A percentile compares a stretch with the other conserved stretches of the same genome.
phyloP scores from a whole-genome alignment of 1,140 invertebrate species.

The Caerostris darwini region DNA sequence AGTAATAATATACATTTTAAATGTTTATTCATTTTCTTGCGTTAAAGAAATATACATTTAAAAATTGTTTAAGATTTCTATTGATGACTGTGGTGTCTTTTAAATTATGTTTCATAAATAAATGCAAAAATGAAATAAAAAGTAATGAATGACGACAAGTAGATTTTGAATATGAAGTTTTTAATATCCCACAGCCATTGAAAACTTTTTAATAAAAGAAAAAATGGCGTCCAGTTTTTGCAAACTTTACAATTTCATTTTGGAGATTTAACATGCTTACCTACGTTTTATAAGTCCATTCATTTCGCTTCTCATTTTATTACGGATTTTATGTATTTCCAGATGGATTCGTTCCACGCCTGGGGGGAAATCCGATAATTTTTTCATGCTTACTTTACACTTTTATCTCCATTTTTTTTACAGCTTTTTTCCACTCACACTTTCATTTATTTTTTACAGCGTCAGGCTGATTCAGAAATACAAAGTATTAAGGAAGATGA shows the following conservation, averaged over 20 bases:
- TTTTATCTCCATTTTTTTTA: not conserved
- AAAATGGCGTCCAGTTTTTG: not conserved
- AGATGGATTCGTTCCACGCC: not conserved
- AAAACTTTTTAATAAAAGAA: not conserved
- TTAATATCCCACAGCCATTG: no score
- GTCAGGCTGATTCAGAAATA: not conserved
- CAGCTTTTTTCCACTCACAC: not conserved
- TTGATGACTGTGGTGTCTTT: no score
- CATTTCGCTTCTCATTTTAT: not conserved
- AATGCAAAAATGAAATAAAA: no score
- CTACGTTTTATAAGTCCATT: conserved; percentile 42
- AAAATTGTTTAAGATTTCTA: no score
- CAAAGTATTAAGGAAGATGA: not conserved
- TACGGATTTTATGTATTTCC: conserved; percentile 23
- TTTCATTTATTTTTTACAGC: conserved; percentile 11
- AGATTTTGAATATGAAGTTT: no score
- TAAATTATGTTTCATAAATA: no score
- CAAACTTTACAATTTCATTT: conserved; percentile 21
- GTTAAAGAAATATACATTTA: no score
- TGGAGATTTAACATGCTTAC: conserved; percentile 38
- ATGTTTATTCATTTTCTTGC: no score
- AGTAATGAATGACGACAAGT: no score
- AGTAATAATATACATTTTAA: no score
- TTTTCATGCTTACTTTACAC: not conserved
- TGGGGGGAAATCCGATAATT: not conserved